Percentiles rank a stretch among this genome's conserved stretches.
Conservation (phyloP, 2,113 vertebrate genomes). For the Stomatorhinus ivindoensis region DNA sequence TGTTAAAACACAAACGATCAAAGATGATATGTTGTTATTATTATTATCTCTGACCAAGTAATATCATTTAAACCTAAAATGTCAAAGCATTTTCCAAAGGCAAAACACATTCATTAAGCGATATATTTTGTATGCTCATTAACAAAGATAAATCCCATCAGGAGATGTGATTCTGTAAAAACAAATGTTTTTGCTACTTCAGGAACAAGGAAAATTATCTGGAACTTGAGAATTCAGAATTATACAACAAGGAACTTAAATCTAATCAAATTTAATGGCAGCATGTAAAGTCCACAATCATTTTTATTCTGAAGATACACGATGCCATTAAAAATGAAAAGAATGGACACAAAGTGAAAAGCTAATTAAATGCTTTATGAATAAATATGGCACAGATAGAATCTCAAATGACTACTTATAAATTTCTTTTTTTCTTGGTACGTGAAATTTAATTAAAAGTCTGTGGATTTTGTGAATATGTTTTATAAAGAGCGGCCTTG, state of each 20-base stretch:
- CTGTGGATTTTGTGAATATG: not conserved
- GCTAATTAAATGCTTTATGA: slow-evolving; percentile 35
- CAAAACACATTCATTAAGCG: not conserved
- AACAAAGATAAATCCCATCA: not conserved
- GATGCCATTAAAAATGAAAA: slow-evolving; percentile 35
- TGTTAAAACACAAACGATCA: too few species aligned
- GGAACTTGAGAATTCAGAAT: slow-evolving; percentile 43
- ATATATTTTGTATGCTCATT: not conserved
- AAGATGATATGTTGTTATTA: too few species aligned
- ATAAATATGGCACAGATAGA: slow-evolving; percentile 28
- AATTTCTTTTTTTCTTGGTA: not conserved
- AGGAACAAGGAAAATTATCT: slow-evolving; percentile 6
- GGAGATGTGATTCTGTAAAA: slow-evolving; percentile 17
- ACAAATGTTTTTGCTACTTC: not conserved
- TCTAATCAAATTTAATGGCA: slow-evolving; percentile 35
- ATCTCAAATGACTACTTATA: slow-evolving; percentile 19
- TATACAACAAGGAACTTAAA: slow-evolving; percentile 29
- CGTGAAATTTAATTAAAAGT: not conserved
- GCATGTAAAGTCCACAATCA: slow-evolving; percentile 33
- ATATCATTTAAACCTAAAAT: not conserved
- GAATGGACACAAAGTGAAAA: slow-evolving; percentile 24
- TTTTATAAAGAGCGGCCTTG: not conserved
- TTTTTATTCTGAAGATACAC: slow-evolving; percentile 36
- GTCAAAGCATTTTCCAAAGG: not conserved
- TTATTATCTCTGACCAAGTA: not conserved